Base-by-base conservation (phyloP, 2,888 invertebrate species). In the Acanthococcus lagerstroemiae region DNA sequence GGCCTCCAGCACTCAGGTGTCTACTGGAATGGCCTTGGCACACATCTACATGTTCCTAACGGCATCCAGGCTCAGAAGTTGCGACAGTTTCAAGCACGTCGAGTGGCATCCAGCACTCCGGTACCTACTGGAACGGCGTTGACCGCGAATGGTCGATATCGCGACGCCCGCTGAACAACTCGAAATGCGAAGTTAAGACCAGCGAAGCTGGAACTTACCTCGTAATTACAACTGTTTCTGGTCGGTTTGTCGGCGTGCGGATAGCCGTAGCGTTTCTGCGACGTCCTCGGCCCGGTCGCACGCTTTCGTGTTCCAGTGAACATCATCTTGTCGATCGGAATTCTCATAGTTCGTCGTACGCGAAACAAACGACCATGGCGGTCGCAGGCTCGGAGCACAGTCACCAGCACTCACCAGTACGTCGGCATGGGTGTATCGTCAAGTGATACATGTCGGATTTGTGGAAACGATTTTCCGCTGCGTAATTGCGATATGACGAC, bases 291-390 rank as follows among this genome's bases (percentile, higher is more conserved):
- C 19, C 67, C 67, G 22, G 63, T 63, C 37, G 63, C 52, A 63
- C 68, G 67, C 74, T 81, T 81, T 74, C 81, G 82, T 73, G 82
- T 82, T 72, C 84, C 84, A 72, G 84, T 84, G 77, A 85, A 85
- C 84, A 85, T 85, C 84, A 85, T 85, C 72, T 80, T 81, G 73
- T 66, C 68, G 48, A 58, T 21, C 63, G 66, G 66, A 66, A 69
- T 67, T 68, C 63, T 69, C 69, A 69, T 69, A 57, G 48, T 66
- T 66, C 24, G 17, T 50, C 37, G 17, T 44, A 54, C 52, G 15
- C 24, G n/a, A 37, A 37, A 9, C 12, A 37, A 9, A 37, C 37
- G 37, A 37, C 37, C 37, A 37, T 37, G 37, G n/a, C n/a, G n/a
- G 12, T 37, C 12, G 3, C 37, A n/a, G n/a, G 37, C n/a, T 37